Base-by-base conservation (phyloP, 2,797 vertebrate genomes). In the Hoplostethus mediterraneus region DNA sequence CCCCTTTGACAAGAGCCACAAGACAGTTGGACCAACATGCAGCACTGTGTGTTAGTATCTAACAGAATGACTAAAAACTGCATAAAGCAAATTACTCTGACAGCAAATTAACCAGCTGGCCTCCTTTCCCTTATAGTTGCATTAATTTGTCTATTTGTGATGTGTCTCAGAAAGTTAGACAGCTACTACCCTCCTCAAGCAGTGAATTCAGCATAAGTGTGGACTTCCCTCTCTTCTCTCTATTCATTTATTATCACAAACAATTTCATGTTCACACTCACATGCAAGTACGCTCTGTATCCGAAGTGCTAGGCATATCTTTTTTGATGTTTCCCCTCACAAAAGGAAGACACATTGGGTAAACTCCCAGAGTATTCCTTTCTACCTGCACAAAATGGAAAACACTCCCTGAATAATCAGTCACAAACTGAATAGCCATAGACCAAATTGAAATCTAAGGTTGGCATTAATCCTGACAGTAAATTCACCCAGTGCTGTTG, bases 401-500 rank as follows among this genome's bases (percentile, higher is more conserved):
- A 74, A 85, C 64, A 77, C n/a, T 55, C 17, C 67, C 47, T 16
- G 74, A 80, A 80, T 79, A 74, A 77, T 86, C 77, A 73, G 74
- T 82, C 79, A 75, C 72, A 86, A 69, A 82, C 56, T 73, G 73
- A 89, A 90, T 78, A 81, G 63, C 63, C 71, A 63, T 44, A 61
- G 75, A 86, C 70, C 59, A 76, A 89, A 89, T 85, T 36, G 8
- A 85, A 88, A 90, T 80, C 67, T 78, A 57, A 51, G 63, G 75
- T 85, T 44, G 64, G 78, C 86, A 90, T 92, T 89, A 90, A 92
- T 87, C 83, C 82, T 83, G 84, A 81, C 73, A 88, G 88, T 81
- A 81, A 86, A 88, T 83, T 91, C 84, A 75, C 17, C 48, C 59
- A 12, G 49, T 45, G 16, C 82, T 71, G 80, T 71, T 17, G 73